Base-by-base conservation (phyloP, 2,888 invertebrate genomes). In the Acrocyrtus sp. region DNA sequence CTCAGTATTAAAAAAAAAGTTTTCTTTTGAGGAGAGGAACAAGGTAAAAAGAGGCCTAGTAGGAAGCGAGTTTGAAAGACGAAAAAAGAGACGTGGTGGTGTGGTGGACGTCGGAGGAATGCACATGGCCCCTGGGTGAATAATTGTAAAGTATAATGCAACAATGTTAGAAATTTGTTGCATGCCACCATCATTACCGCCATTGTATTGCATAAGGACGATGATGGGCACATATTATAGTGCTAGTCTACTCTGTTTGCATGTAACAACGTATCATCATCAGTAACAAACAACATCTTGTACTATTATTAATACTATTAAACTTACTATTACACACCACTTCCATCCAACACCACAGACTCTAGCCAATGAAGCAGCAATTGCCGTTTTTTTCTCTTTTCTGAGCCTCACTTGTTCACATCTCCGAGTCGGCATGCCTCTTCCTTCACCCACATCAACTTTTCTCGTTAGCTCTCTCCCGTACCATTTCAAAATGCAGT, bases 121-220 rank as follows among this genome's bases (percentile, higher is more conserved):
- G 76, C 75, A 78, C 74, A 78, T 79, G 78, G 79, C 80, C 80
- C 72, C 78, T 78, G 78, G 80, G 80, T 79, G 78, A 78, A 80
- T 63, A 72, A 73, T 78, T 76, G 78, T 76, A 70, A 67, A 65
- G 51, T 58, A 41, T 27, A 41, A 24, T 72, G 63, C 51, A 72
- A 72, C 70, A 72, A 72, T 72, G 70, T 68, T 56, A 17, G 19
- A 41, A 19, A 43, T 58, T 41, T 41, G 43, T 26, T 26, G 26
- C 58, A 58, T 26, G 2, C n/a, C 45, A 58, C 15, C 48, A 26
- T 22, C 47, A 60, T 48, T 60, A 24, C 51, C 51, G n/a, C 26
- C 51, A 48, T 22, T 48, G 3, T 22, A 51, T 51, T 15, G 15
- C 26, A 34, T 34, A 34, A 34, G 34, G 6, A 34, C 34, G 34